phyloP scores from a whole-genome alignment of 64 coral and sea anemone species.

The Montipora cactus region DNA sequence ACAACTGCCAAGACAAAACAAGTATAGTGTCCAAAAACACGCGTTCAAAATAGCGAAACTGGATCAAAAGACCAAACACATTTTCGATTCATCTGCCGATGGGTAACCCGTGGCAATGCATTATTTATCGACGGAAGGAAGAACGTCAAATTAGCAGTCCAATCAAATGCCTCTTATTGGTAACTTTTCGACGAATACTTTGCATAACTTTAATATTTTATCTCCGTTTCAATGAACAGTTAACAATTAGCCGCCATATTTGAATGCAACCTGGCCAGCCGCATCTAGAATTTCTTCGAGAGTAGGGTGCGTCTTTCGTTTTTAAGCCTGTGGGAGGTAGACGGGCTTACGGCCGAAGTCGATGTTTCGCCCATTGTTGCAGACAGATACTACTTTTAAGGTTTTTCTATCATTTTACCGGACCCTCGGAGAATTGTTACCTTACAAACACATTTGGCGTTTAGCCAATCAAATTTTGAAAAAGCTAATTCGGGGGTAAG shows the following conservation, averaged over 20 bases:
- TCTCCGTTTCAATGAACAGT: background rate
- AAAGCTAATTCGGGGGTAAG: no score
- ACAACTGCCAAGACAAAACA: background rate
- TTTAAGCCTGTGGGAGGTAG: no score
- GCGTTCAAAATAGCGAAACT: background rate
- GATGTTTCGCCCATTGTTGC: no score
- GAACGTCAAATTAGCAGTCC: background rate
- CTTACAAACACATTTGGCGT: no score
- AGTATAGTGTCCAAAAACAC: background rate
- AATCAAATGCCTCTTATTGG: background rate
- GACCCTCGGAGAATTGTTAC: no score
- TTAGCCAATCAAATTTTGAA: no score
- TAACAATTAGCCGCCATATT: constrained; percentile 1
- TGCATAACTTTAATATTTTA: constrained; percentile 16
- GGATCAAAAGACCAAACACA: background rate
- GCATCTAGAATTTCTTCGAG: no score
- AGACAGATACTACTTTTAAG: no score
- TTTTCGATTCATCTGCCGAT: background rate
- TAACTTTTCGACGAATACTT: background rate
- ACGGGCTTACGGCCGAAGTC: no score
- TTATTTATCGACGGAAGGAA: constrained; percentile 3
- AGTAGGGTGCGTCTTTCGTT: no score
- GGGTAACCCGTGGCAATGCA: background rate
- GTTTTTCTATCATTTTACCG: no score
- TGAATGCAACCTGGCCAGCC: constrained; percentile 15